phyloP scores from a whole-genome alignment of 2,888 invertebrate species.

The Pandemis corylana region DNA sequence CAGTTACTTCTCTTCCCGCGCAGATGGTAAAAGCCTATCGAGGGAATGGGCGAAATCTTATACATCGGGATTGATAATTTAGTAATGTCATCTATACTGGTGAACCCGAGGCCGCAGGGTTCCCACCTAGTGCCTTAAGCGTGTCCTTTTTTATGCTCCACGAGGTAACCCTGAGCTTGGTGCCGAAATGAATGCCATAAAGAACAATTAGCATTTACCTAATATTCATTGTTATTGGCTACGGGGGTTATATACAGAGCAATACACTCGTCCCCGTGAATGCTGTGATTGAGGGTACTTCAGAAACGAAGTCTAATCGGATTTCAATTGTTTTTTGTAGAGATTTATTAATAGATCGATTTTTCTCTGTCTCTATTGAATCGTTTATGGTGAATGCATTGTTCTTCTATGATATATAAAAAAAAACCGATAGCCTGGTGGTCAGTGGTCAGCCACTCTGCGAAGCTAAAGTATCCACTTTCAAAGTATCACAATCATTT shows the following conservation, averaged over 20 bases:
- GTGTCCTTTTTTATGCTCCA: neutral
- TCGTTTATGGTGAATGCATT: neutral
- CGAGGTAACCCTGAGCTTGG: neutral
- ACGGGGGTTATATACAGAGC: slow-evolving; percentile 17
- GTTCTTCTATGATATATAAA: too few species aligned
- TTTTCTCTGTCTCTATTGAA: neutral
- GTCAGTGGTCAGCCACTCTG: too few species aligned
- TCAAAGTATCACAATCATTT: too few species aligned
- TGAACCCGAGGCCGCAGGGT: too few species aligned
- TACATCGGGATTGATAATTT: too few species aligned
- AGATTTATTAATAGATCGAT: neutral
- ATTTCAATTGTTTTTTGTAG: neutral
- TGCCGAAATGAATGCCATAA: slow-evolving; percentile 34
- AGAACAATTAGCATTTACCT: slow-evolving; percentile 33
- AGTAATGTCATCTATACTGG: neutral
- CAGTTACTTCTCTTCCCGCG: too few species aligned
- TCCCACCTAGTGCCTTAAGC: too few species aligned
- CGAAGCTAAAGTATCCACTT: too few species aligned
- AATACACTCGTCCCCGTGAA: slow-evolving; percentile 14
- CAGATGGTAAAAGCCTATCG: too few species aligned
- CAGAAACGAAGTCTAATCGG: neutral
- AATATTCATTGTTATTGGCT: slow-evolving; percentile 37
- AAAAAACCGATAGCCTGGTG: too few species aligned
- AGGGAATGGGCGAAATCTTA: too few species aligned
- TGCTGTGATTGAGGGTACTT: slow-evolving; percentile 18